These are phyloP conservation scores for Parnassius orleans DNA, from an alignment of 2,888 invertebrate genomes.

Conservation along the genomic window DNA sequence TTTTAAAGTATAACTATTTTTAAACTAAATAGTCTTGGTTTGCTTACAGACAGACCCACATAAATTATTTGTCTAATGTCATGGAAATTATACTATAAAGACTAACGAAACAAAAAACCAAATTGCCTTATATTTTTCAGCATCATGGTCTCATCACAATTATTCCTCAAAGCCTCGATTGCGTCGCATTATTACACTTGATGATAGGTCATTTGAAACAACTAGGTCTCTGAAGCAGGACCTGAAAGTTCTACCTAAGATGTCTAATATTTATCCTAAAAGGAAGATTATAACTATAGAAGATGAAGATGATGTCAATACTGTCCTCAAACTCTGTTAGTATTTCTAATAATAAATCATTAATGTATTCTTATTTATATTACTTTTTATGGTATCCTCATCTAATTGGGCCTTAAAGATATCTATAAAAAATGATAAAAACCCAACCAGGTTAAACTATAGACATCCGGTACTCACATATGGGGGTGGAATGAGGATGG, in stretches of 20 bases:
- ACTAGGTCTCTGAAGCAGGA: slow-evolving; percentile 51
- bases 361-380: background rate
- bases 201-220: slow-evolving; percentile 44
- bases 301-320: slow-evolving; percentile 57
- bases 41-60: background rate
- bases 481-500: too few species aligned
- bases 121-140: slow-evolving; percentile 36
- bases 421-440: background rate
- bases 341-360: slow-evolving; percentile 29
- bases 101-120: background rate
- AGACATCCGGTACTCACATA: too few species aligned
- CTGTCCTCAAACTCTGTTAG: slow-evolving; percentile 57
- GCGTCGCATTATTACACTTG: slow-evolving; percentile 56
- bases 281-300: slow-evolving; percentile 57
- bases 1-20: background rate
- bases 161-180: slow-evolving; percentile 51
- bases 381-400: background rate
- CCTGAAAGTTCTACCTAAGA: slow-evolving; percentile 35
- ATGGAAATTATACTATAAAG: background rate
- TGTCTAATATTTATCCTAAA: slow-evolving; percentile 44
- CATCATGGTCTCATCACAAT: slow-evolving; percentile 48
- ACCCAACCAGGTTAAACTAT: too few species aligned
- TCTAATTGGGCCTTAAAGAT: background rate
- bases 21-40: background rate
- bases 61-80: background rate